A percentile compares a stretch with the other conserved stretches of the same genome.
These are phyloP conservation scores for Hydrotaea cyrtoneurina DNA, from an alignment of 2,888 invertebrate species.

Conservation along the genomic window DNA sequence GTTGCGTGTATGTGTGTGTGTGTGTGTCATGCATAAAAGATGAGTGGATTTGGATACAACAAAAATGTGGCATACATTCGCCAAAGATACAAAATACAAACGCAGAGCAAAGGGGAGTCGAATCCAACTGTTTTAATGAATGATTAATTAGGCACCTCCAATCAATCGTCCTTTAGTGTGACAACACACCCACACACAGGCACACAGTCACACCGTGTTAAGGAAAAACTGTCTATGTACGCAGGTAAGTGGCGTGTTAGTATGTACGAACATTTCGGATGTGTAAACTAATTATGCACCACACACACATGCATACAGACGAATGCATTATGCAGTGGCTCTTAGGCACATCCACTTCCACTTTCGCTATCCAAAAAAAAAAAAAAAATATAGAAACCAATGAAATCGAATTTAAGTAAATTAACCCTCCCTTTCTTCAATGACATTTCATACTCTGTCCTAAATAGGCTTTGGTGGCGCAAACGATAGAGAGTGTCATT, in stretches of 20 bases:
- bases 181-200: conserved; percentile 2
- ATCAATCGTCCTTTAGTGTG: conserved; percentile 8
- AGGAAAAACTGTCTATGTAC: background rate
- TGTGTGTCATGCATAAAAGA: conserved; percentile 45
- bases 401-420: too few species aligned
- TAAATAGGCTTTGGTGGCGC: too few species aligned
- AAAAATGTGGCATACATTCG: conserved; percentile 26
- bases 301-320: background rate
- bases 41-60: conserved; percentile 28
- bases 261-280: background rate
- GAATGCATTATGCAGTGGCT: too few species aligned
- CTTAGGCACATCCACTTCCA: too few species aligned
- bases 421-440: too few species aligned
- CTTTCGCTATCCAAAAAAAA: too few species aligned
- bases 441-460: too few species aligned
- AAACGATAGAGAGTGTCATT: too few species aligned
- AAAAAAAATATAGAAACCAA: too few species aligned
- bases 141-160: conserved; percentile 32
- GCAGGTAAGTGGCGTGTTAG: background rate
- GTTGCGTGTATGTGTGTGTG: conserved; percentile 16
- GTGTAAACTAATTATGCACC: background rate
- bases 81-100: background rate
- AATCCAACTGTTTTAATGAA: conserved; percentile 20
- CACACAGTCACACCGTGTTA: background rate
- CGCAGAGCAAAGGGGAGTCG: background rate